Evolutionary conservation across 2,888 invertebrate species (phyloP).

Genomic region (Hirtodrosophila histrioides): DNA sequence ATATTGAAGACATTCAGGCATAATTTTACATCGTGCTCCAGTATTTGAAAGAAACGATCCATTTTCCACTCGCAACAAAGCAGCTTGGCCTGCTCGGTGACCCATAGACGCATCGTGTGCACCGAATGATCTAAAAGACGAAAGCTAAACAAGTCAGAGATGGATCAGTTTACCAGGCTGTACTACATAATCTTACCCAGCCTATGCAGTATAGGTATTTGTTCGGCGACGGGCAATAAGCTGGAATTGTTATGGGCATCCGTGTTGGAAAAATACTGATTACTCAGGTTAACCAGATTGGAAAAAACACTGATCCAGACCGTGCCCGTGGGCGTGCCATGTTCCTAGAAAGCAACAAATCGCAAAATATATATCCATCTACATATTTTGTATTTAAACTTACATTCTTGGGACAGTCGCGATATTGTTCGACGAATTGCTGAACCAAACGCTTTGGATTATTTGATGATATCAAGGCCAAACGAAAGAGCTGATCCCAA

Average conservation of each 20-base stretch:
- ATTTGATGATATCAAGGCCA: slow-evolving; percentile 80
- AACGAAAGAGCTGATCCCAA: slow-evolving; percentile 89
- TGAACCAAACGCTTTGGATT: slow-evolving; percentile 62
- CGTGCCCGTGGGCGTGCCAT: slow-evolving; percentile 81
- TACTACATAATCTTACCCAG: slow-evolving; percentile 65
- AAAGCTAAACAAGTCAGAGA: neutral
- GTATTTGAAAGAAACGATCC: slow-evolving; percentile 89
- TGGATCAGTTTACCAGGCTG: too few species aligned
- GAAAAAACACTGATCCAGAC: slow-evolving; percentile 86
- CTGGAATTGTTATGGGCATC: slow-evolving; percentile 90
- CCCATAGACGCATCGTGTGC: slow-evolving; percentile 92
- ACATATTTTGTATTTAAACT: neutral
- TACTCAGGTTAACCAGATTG: slow-evolving; percentile 89
- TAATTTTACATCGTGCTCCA: slow-evolving; percentile 88
- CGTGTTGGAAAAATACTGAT: slow-evolving; percentile 87
- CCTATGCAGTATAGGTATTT: slow-evolving; percentile 88
- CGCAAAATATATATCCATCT: neutral
- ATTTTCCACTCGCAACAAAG: slow-evolving; percentile 91
- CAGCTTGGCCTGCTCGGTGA: slow-evolving; percentile 89
- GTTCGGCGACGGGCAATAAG: slow-evolving; percentile 91
- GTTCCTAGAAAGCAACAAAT: slow-evolving; percentile 53
- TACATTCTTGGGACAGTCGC: slow-evolving; percentile 72
- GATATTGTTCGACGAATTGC: slow-evolving; percentile 66
- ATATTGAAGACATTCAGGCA: slow-evolving; percentile 86
- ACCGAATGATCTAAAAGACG: slow-evolving; percentile 88